Evolutionary conservation across 2,888 invertebrate species (phyloP), one percentile per base, ranked within the genome.

Genomic region (Beris morrisii): DNA sequence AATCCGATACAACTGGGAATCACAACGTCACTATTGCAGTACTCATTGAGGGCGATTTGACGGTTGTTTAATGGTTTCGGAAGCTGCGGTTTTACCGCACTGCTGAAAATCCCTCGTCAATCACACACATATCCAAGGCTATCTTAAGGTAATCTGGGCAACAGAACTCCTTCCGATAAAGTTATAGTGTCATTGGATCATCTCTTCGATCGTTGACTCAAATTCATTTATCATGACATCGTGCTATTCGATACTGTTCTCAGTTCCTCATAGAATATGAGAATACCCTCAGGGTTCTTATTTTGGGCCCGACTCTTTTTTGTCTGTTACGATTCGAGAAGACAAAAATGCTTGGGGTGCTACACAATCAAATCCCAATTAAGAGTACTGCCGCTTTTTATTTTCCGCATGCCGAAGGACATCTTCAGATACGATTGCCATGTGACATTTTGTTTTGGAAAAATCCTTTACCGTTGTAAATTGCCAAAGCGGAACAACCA

Each of bases 11-110:
- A 61, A 61, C 61, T 61, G 61, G 52, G 61, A 61, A 61, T 52
- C 13, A 50, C 38, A 61, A 28, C 50, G 52, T 38, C 30, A 61
- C 43, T 13, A 61, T 38, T 52, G 46, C 50, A 11, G 50, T 32
- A 61, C 52, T 13, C 31, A 59, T 59, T 53, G 15, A 44, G 50
- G 58, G 58, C 46, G 54, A 65, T 48, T 56, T 50, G 50, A 30
- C 55, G 43, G 59, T 55, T 48, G 30, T 54, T 71, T 70, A 78
- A 76, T 75, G 78, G 78, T 78, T 77, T 78, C 78, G 78, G 78
- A 78, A 78, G 78, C 78, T 78, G 78, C 72, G 78, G 78, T 74
- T 73, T 67, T 66, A 55, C 61, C 3, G 22, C 1, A 22, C 22
- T 57, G 63, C 56, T 61, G 54, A 64, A 65, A 45, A 38, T 55